phyloP scores from a whole-genome alignment of 2,113 vertebrate genomes.

The Peucedramus taeniatus region DNA sequence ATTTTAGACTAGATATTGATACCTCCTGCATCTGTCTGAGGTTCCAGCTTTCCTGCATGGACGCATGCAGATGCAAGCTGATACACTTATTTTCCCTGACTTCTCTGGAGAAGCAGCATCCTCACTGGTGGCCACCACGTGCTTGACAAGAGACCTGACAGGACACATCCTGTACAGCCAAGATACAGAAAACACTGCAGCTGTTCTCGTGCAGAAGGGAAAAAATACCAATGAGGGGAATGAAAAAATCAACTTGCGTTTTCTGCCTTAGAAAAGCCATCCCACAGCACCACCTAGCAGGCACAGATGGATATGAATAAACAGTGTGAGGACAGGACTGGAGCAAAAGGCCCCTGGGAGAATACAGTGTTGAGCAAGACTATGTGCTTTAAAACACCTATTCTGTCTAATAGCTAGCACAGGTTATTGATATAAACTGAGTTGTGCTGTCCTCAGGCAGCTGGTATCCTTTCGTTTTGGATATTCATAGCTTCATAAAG shows the following conservation, averaged over 20 bases:
- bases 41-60: background rate
- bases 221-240: background rate
- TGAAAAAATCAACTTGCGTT: background rate
- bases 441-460: background rate
- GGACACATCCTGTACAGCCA: background rate
- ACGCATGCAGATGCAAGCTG: accelerated
- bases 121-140: background rate
- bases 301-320: background rate
- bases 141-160: background rate
- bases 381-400: background rate
- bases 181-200: background rate
- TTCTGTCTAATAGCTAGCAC: background rate
- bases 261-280: constrained; percentile 20
- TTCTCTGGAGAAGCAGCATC: background rate
- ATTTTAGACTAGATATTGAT: background rate
- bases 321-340: background rate
- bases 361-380: background rate
- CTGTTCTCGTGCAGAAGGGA: background rate
- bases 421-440: background rate
- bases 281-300: constrained; percentile 63
- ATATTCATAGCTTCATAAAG: background rate
- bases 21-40: background rate
- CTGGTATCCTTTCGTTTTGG: background rate
- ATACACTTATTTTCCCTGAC: background rate
- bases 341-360: background rate